A percentile compares a stretch with the other conserved stretches of the same genome.
These are phyloP conservation scores for Petrocephalus sullivani DNA, from an alignment of 2,797 vertebrate species.

Conservation along the genomic window DNA sequence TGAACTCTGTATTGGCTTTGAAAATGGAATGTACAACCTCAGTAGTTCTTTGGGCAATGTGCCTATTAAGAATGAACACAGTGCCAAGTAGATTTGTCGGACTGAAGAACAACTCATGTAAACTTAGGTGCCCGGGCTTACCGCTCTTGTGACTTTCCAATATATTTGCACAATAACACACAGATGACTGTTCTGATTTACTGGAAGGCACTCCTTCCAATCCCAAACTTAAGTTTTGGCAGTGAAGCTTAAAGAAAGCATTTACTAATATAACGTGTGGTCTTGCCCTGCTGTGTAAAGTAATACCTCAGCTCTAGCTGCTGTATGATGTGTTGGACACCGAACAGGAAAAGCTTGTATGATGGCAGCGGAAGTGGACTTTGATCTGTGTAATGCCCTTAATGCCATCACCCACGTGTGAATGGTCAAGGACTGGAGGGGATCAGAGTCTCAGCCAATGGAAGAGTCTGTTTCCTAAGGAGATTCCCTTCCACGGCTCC, in stretches of 20 bases:
- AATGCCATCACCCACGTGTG: not conserved
- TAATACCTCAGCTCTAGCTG: slow-evolving; percentile 18
- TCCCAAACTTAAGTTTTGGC: not conserved
- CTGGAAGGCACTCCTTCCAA: not conserved
- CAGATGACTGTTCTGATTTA: not conserved
- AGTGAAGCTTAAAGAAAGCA: not conserved
- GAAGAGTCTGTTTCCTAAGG: slow-evolving; percentile 37
- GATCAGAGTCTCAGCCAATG: slow-evolving; percentile 33
- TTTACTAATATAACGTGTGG: not conserved
- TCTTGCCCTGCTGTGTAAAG: not conserved
- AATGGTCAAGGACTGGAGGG: slow-evolving; percentile 9
- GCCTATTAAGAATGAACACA: not conserved
- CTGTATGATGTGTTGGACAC: slow-evolving; percentile 34
- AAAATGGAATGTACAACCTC: slow-evolving; percentile 2
- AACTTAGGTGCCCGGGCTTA: not conserved
- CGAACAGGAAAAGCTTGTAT: slow-evolving; percentile 23
- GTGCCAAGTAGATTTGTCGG: not conserved
- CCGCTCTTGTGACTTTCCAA: not conserved
- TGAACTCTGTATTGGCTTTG: not conserved
- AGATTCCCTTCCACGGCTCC: slow-evolving; percentile 32
- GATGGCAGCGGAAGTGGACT: not conserved
- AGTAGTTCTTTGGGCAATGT: slow-evolving; percentile 1
- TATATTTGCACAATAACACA: not conserved
- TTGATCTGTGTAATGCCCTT: slow-evolving; percentile 12
- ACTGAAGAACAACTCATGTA: slow-evolving; percentile 19